A percentile compares a stretch with the other conserved stretches of the same genome.
phyloP scores from a whole-genome alignment of 2,113 vertebrate species.

The Lycaon pictus region DNA sequence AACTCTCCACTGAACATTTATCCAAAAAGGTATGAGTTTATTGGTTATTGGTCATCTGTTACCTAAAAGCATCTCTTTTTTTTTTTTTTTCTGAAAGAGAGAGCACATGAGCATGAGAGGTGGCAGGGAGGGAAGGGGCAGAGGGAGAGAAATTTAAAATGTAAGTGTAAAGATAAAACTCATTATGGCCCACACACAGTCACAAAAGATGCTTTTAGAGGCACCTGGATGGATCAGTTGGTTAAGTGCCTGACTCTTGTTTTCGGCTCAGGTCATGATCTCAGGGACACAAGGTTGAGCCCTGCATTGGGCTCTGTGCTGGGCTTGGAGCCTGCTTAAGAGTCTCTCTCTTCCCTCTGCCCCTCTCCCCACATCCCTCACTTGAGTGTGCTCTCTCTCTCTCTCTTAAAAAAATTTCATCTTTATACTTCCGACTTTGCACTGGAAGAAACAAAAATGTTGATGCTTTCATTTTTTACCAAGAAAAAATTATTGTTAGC shows the following conservation, averaged over 20 bases:
- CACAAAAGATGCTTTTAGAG: background rate
- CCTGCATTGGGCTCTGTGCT: background rate
- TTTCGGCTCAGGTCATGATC: background rate
- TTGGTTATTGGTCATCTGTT: background rate
- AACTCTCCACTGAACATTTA: background rate
- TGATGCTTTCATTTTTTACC: background rate
- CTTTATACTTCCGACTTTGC: background rate
- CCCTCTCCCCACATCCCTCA: background rate
- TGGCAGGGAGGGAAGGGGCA: background rate
- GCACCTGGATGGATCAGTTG: background rate
- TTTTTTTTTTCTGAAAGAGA: background rate
- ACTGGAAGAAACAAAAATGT: background rate
- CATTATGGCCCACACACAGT: background rate
- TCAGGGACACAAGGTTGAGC: background rate
- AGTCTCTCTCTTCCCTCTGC: background rate
- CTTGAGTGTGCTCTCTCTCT: background rate
- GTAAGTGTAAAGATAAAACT: background rate
- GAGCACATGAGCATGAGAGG: background rate
- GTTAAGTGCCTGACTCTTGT: background rate
- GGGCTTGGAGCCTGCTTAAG: background rate
- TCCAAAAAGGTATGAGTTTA: background rate
- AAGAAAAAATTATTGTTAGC: conserved; percentile 45
- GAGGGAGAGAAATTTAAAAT: background rate
- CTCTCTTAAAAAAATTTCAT: background rate
- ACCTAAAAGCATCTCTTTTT: background rate